Evolutionary conservation across 1,140 invertebrate genomes (phyloP).

Genomic region (Eciton burchellii): DNA sequence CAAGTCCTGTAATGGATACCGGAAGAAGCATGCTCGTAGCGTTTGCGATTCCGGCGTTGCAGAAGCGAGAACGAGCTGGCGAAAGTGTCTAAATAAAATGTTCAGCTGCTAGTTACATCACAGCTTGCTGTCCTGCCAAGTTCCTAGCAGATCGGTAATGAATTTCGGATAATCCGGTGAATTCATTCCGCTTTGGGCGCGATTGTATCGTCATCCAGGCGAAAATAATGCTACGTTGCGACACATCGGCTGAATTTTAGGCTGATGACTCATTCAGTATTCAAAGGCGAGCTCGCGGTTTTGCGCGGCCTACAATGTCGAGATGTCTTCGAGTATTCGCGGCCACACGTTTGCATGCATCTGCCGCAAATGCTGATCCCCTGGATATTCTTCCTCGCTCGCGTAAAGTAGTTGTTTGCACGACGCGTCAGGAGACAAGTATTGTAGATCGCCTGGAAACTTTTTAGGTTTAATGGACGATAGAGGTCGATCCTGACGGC

Average conservation of each 20-base stretch:
- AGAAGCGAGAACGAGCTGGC: slow-evolving; percentile 9
- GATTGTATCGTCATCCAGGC: neutral
- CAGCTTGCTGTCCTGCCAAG: neutral
- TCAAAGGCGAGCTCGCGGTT: too few species aligned
- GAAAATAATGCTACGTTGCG: too few species aligned
- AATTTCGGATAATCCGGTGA: too few species aligned
- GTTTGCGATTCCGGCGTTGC: neutral
- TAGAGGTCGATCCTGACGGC: slow-evolving; percentile 14
- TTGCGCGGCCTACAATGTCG: too few species aligned
- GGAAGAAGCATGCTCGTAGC: slow-evolving; percentile 26
- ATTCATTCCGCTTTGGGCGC: neutral
- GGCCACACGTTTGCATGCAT: too few species aligned
- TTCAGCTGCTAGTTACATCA: neutral
- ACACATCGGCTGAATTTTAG: too few species aligned
- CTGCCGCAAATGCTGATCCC: too few species aligned
- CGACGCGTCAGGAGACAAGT: neutral
- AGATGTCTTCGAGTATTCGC: too few species aligned
- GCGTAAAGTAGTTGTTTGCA: too few species aligned
- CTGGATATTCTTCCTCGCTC: too few species aligned
- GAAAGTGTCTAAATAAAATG: neutral
- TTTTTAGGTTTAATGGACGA: slow-evolving; percentile 32
- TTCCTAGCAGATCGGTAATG: neutral
- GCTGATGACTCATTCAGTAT: too few species aligned
- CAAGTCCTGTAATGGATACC: slow-evolving; percentile 54
- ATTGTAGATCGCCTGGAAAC: slow-evolving; percentile 19